These are phyloP conservation scores for Pseudococcus jackbeardsleyi DNA, from an alignment of 2,888 invertebrate species.

Conservation along the genomic window DNA sequence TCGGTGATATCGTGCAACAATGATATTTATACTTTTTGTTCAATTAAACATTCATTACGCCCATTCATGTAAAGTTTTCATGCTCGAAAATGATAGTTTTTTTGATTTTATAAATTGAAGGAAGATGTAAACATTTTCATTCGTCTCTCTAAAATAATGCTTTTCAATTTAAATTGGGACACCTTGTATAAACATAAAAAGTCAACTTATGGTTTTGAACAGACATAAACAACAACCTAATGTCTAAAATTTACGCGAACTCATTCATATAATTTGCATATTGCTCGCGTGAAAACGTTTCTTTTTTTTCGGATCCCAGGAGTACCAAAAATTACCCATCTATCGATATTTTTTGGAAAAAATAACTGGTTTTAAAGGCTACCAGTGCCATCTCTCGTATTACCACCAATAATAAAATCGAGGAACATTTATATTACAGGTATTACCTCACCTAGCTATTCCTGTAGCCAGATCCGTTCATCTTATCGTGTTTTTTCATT, in stretches of 20 bases:
- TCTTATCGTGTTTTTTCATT: background rate
- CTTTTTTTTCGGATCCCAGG: background rate
- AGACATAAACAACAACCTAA: background rate
- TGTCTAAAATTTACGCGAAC: background rate
- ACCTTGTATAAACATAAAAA: conserved; percentile 11
- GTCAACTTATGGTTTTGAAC: background rate
- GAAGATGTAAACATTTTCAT: too few species aligned
- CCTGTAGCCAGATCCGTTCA: background rate
- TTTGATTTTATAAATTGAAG: too few species aligned
- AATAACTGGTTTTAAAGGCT: too few species aligned
- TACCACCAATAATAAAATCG: background rate
- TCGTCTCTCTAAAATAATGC: too few species aligned
- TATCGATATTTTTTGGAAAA: too few species aligned
- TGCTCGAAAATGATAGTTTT: too few species aligned
- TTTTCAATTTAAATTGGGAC: background rate
- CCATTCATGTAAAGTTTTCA: too few species aligned
- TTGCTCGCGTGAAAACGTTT: background rate
- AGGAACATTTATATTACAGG: background rate
- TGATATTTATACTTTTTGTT: too few species aligned
- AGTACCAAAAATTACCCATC: too few species aligned
- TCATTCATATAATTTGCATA: conserved; percentile 5
- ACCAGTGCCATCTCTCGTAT: background rate
- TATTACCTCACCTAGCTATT: background rate
- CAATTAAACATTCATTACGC: too few species aligned
- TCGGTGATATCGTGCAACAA: background rate